phyloP scores from a whole-genome alignment of 2,113 vertebrate species.

The Talpa occidentalis region DNA sequence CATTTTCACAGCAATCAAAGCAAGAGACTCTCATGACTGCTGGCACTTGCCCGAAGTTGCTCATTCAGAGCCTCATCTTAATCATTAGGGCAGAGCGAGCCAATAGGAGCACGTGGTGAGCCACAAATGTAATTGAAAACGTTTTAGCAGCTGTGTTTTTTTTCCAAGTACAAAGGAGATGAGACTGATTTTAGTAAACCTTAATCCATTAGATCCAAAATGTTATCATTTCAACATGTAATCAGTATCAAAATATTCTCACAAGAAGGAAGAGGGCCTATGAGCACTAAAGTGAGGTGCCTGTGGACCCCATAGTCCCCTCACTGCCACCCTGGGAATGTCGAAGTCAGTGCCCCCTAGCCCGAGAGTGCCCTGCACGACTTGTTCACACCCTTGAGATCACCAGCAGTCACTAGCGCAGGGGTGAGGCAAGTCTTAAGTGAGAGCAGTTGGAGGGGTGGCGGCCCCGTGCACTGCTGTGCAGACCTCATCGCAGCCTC shows the following conservation, averaged over 20 bases:
- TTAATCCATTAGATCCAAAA: not conserved
- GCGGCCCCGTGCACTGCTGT: not conserved
- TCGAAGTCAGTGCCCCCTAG: not conserved
- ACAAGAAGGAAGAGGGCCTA: too few relatives aligned
- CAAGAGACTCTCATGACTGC: not conserved
- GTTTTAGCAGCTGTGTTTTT: not conserved
- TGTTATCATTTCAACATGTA: not conserved
- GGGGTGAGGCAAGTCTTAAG: not conserved
- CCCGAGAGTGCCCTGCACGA: not conserved
- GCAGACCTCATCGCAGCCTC: not conserved
- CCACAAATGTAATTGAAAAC: not conserved
- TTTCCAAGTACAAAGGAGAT: slow-evolving; percentile 17
- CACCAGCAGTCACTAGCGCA: not conserved
- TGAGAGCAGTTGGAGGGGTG: not conserved
- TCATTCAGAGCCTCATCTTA: not conserved
- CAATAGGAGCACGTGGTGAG: not conserved
- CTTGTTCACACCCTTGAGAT: slow-evolving; percentile 38
- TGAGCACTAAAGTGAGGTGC: too few relatives aligned
- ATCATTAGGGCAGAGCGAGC: not conserved
- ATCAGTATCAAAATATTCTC: not conserved
- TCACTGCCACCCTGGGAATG: not conserved
- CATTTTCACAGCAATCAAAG: not conserved
- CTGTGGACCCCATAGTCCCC: accelerated
- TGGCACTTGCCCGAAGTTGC: not conserved
- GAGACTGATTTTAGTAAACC: not conserved